These are phyloP conservation scores for Sebastolobus altivelis DNA, from an alignment of 2,797 vertebrate genomes.

Conservation along the genomic window DNA sequence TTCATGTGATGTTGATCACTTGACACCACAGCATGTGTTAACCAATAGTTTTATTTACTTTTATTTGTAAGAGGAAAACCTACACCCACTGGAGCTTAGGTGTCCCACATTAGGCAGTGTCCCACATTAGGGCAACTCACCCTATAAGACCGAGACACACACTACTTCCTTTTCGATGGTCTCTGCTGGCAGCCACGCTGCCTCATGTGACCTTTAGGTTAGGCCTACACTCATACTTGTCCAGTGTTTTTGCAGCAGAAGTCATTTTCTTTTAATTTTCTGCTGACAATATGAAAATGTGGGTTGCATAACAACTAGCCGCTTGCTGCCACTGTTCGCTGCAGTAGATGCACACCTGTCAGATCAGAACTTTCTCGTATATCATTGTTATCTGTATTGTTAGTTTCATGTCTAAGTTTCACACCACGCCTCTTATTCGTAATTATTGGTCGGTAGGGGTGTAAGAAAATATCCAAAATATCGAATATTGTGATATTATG, in stretches of 20 bases:
- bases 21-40: too few relatives aligned
- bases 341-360: conserved; percentile 20
- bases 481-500: too few relatives aligned
- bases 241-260: conserved; percentile 1
- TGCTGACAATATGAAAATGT: conserved; percentile 12
- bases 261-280: conserved; percentile 10
- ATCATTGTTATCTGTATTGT: background rate
- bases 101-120: too few relatives aligned
- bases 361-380: background rate
- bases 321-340: background rate
- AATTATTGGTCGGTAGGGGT: background rate
- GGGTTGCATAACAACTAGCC: background rate
- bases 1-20: too few relatives aligned
- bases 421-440: background rate
- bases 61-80: too few relatives aligned
- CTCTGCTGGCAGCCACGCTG: conserved; percentile 19
- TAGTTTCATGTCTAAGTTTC: background rate
- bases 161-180: conserved; percentile 44
- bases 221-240: background rate
- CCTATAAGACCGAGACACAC: conserved; percentile 2
- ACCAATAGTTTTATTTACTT: too few relatives aligned
- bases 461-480: too few relatives aligned
- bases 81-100: too few relatives aligned
- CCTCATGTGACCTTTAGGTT: conserved; percentile 42
- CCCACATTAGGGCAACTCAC: too few relatives aligned